Evolutionary conservation across 2,797 vertebrate species (phyloP), one percentile per base, ranked within the genome.

Genomic region (Graptemys geographica): DNA sequence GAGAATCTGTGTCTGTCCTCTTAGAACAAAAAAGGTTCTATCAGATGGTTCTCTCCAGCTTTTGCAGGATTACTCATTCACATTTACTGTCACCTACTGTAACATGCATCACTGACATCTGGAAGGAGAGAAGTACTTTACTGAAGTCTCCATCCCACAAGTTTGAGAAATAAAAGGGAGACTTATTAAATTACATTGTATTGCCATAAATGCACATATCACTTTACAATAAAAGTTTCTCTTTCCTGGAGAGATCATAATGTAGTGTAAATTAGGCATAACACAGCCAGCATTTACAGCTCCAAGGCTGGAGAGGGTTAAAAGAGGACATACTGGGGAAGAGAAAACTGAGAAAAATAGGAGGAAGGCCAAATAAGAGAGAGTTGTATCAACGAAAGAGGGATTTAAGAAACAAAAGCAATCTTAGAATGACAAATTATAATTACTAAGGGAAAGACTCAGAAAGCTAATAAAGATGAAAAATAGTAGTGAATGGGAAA

Each of bases 41-140:
- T 93, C 82, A 93, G 90, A 84, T 65, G 91, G 80, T 88, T 94
- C 82, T 87, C 82, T 96, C 86, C 44, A 93, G 3, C 85, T 90
- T 94, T 90, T 85, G 74, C 49, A 83, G 85, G 89, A 92, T 97
- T 86, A 85, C 51, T 76, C 37, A 76, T 76, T 76, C 25, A 81
- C 86, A 76, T 93, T 92, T 88, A 87, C 65, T 41, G 41, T 44
- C 49, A 0, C 88, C 65, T 90, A 96, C 41, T 96, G 82, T 94
- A 95, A 91, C 8, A 3, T 49, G 53, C 83, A 33, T 96, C 72
- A 81, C 89, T 83, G 80, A 5, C 90, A 82, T 92, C 87, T 90
- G 49, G 86, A 93, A 86, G 59, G 87, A 86, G 89, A 87, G 33
- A 62, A 88, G 23, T 80, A 55, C 85, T 94, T 95, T 59, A 41